These are phyloP conservation scores for Bradypodion ventrale DNA, from an alignment of 2,797 vertebrate species.

Conservation along the genomic window DNA sequence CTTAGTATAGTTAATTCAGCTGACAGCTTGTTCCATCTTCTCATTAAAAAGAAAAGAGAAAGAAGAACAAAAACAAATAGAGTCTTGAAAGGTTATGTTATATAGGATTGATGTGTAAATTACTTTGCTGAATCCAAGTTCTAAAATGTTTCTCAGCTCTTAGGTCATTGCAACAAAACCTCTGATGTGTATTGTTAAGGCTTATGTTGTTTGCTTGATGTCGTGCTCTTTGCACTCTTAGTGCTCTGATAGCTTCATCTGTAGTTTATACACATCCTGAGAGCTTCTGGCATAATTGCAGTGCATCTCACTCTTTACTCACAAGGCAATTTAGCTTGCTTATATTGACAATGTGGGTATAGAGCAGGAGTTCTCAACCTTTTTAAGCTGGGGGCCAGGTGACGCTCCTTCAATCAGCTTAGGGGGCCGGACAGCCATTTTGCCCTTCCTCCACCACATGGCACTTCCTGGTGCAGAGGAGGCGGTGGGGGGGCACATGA, in stretches of 20 bases:
- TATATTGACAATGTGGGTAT: constrained; percentile 14
- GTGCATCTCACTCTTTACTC: constrained; percentile 30
- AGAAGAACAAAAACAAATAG: constrained; percentile 21
- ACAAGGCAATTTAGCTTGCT: neutral
- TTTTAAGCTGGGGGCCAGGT: no score
- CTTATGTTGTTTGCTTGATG: constrained; percentile 18
- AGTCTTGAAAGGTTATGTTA: constrained; percentile 32
- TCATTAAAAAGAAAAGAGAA: constrained; percentile 41
- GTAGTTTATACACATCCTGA: constrained; percentile 4
- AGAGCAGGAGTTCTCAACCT: no score
- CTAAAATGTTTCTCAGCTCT: constrained; percentile 36
- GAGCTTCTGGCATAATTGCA: constrained; percentile 18
- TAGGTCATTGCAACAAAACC: neutral
- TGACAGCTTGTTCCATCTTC: constrained; percentile 59
- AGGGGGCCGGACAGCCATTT: no score
- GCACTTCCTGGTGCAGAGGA: no score
- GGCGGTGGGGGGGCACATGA: no score
- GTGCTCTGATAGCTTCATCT: constrained; percentile 21
- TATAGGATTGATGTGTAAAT: constrained; percentile 35
- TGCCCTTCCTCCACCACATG: no score
- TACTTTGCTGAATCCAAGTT: constrained; percentile 28
- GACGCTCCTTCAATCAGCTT: no score
- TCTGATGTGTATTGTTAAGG: constrained; percentile 35
- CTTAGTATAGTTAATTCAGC: constrained; percentile 54
- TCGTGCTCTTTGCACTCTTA: constrained; percentile 31